Base-by-base conservation (phyloP, 1,140 invertebrate genomes). In the Euschistus heros region DNA sequence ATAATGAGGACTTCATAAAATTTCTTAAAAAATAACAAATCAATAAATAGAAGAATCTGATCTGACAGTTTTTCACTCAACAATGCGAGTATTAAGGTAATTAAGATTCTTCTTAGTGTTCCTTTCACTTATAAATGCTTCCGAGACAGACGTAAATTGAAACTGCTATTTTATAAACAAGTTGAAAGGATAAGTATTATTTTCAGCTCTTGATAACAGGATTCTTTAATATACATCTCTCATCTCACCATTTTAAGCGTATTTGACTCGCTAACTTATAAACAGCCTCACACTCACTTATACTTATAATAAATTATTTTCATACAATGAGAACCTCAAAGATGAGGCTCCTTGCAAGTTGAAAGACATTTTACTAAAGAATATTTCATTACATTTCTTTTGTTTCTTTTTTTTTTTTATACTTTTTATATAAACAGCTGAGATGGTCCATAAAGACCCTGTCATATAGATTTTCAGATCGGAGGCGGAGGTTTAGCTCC, bases 211-310 rank as follows among this genome's bases (percentile, higher is more conserved):
- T 50, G 22, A 57, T 24, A 57, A 57, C 54, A 57, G 54, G 10
- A 57, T 24, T 24, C 18, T 57, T 57, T 57, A 37, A 37, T 37
- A 37, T 37, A 13, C 33, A 37, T 24, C 24, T 57, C 24, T 57
- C 47, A 18, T 57, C 54, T 57, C 54, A 57, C 54, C 18, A 57
- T 57, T 24, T 57, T 57, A 57, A 57, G 54, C 54, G 54, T 57
- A 57, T 57, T 26, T 57, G 54, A 57, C 24, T 22, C 54, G 24
- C 54, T 24, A 57, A 57, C 54, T 57, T 57, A 22, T 57, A 24
- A 57, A 57, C 54, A 57, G 54, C 54, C 54, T 57, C 54, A 57
- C 54, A 57, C 54, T 57, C 54, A 57, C 54, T 57, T 24, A 57
- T 57, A 57, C 54, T 24, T 20, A 24, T 57, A 57, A 57, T 26